Evolutionary conservation across 1,140 invertebrate genomes (phyloP).

Genomic region (Luehdorfia chinensis): DNA sequence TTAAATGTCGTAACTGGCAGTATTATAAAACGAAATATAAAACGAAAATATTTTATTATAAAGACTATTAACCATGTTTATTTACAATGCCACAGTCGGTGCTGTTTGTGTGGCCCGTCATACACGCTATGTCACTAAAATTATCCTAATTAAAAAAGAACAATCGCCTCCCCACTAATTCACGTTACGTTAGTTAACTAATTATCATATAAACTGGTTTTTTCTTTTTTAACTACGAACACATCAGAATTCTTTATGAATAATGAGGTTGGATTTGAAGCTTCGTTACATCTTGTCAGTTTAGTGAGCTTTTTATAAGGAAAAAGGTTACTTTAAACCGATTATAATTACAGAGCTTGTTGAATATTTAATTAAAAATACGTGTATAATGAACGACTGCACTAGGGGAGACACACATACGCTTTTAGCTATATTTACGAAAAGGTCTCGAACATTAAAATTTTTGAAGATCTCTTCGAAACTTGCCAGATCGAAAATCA

Average conservation of each 20-base stretch:
- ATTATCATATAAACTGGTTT: slow-evolving; percentile 63
- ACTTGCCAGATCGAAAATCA: too few species aligned
- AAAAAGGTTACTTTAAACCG: slow-evolving; percentile 44
- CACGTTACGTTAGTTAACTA: slow-evolving; percentile 38
- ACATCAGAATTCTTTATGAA: slow-evolving; percentile 58
- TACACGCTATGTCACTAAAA: slow-evolving; percentile 8
- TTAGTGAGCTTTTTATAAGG: slow-evolving; percentile 48
- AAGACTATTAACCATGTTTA: slow-evolving; percentile 10
- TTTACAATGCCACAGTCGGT: too few species aligned
- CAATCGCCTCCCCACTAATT: slow-evolving; percentile 46
- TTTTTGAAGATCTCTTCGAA: too few species aligned
- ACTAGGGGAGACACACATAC: too few species aligned
- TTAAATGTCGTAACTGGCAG: too few species aligned
- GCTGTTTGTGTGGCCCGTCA: slow-evolving; percentile 2
- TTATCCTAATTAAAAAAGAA: slow-evolving; percentile 28
- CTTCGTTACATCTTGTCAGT: slow-evolving; percentile 64
- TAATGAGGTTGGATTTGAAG: slow-evolving; percentile 65
- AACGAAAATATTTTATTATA: neutral
- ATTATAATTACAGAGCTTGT: slow-evolving; percentile 41
- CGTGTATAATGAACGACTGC: neutral
- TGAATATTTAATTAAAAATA: slow-evolving; percentile 39
- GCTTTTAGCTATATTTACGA: too few species aligned
- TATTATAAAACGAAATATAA: too few species aligned
- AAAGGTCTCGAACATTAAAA: too few species aligned
- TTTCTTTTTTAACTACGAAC: slow-evolving; percentile 41